Evolutionary conservation across 2,113 vertebrate genomes (phyloP).

Genomic region (Pollachius pollachius): DNA sequence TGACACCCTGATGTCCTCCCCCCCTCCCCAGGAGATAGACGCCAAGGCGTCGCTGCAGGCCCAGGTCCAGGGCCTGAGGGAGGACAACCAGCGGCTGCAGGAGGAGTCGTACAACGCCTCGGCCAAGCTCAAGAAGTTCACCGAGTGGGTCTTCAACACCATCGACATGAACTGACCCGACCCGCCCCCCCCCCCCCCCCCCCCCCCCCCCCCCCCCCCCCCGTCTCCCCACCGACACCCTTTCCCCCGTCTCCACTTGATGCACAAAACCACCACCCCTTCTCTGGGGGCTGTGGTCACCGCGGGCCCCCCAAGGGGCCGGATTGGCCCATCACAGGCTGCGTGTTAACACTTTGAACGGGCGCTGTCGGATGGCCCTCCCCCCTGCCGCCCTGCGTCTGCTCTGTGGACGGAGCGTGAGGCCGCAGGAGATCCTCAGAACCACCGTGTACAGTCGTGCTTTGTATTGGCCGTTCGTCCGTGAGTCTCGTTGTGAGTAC

Average conservation of each 20-base stretch:
- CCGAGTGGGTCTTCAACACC: conserved; percentile 97
- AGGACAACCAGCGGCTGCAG: conserved; percentile 92
- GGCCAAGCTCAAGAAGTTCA: conserved; percentile 96
- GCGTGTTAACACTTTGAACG: not conserved
- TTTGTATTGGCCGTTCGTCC: not conserved
- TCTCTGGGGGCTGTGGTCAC: too few relatives aligned
- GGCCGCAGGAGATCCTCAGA: not conserved
- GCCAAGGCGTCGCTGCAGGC: conserved; percentile 87
- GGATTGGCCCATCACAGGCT: not conserved
- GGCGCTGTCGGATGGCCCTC: too few relatives aligned
- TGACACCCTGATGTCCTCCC: not conserved
- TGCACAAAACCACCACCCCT: not conserved
- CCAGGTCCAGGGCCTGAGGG: conserved; percentile 86
- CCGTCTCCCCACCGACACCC: not conserved
- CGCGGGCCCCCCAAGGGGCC: not conserved
- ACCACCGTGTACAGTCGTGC: not conserved
- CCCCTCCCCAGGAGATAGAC: conserved; percentile 83
- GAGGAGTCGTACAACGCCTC: conserved; percentile 95
- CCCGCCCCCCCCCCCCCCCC: not conserved
- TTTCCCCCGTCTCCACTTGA: not conserved
- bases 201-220: not conserved
- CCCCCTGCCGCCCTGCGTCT: not conserved
- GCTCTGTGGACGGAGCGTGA: not conserved
- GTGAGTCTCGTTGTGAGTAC: not conserved
- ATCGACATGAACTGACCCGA: conserved; percentile 91